Evolutionary conservation across 2,888 invertebrate species (phyloP).

Genomic region (Dusona sp.): DNA sequence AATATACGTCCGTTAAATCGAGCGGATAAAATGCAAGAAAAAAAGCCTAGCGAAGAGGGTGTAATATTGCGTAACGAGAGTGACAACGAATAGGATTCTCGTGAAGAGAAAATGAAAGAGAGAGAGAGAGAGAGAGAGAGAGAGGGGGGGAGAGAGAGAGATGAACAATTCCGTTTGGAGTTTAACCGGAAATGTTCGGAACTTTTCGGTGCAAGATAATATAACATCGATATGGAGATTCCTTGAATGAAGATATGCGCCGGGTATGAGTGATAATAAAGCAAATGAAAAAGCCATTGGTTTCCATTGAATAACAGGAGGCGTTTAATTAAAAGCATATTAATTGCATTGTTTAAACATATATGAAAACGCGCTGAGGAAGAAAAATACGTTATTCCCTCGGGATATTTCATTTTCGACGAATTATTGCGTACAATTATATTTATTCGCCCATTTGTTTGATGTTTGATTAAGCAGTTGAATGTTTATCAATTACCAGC

Average conservation of each 20-base stretch:
- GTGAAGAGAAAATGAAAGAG: constrained; percentile 4
- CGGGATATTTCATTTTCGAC: not conserved
- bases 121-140: not conserved
- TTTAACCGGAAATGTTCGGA: not conserved
- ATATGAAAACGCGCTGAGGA: not conserved
- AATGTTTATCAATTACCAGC: not conserved
- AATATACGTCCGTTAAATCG: constrained; percentile 41
- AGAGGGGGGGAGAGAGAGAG: no score
- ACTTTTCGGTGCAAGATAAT: not conserved
- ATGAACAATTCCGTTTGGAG: not conserved
- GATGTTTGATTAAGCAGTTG: not conserved
- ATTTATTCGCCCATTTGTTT: not conserved
- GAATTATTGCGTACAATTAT: not conserved
- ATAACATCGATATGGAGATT: not conserved
- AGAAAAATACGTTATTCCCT: not conserved
- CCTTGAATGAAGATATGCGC: not conserved
- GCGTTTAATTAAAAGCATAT: not conserved
- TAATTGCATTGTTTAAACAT: not conserved
- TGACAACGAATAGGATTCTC: constrained; percentile 21
- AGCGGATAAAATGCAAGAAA: constrained; percentile 19
- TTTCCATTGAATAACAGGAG: not conserved
- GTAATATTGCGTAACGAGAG: constrained; percentile 41
- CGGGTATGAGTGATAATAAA: constrained; percentile 1
- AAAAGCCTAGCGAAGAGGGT: constrained; percentile 7
- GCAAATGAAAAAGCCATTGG: constrained; percentile 2